phyloP scores from a whole-genome alignment of 2,888 invertebrate species.

The Kryphioiulus occultus region DNA sequence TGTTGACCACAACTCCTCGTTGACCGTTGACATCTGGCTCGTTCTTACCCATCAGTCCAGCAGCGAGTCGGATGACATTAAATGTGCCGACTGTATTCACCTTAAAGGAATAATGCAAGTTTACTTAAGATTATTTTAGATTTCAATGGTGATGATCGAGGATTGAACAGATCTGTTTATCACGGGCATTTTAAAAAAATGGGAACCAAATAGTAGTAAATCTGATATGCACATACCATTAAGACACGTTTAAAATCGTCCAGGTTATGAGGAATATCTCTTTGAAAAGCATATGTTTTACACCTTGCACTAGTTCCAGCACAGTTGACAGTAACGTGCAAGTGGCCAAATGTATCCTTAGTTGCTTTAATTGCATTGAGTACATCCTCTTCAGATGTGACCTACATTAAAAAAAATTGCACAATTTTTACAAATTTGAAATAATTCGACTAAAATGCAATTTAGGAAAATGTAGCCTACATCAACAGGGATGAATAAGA shows the following conservation, averaged over 20 bases:
- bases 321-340: conserved; percentile 91
- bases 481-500: conserved; percentile 81
- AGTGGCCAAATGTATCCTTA: conserved; percentile 80
- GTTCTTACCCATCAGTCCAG: conserved; percentile 83
- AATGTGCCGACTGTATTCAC: conserved; percentile 92
- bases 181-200: not conserved
- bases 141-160: too few relatives aligned
- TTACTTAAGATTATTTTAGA: not conserved
- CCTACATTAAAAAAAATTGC: conserved; percentile 67
- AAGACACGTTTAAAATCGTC: conserved; percentile 79
- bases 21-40: conserved; percentile 81
- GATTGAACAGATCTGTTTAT: too few relatives aligned
- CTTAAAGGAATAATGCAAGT: conserved; percentile 58
- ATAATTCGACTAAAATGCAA: not conserved
- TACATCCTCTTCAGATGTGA: conserved; percentile 84
- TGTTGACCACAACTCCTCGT: conserved; percentile 93
- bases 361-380: conserved; percentile 73
- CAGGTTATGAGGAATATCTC: conserved; percentile 74
- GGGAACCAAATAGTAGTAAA: too few relatives aligned
- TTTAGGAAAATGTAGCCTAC: too few relatives aligned
- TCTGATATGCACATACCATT: conserved; percentile 70
- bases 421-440: not conserved
- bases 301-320: conserved; percentile 89
- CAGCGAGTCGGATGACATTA: conserved; percentile 86
- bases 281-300: conserved; percentile 89